Base-by-base conservation (phyloP, 2,888 invertebrate species). In the Leptinotarsa tumamoca region DNA sequence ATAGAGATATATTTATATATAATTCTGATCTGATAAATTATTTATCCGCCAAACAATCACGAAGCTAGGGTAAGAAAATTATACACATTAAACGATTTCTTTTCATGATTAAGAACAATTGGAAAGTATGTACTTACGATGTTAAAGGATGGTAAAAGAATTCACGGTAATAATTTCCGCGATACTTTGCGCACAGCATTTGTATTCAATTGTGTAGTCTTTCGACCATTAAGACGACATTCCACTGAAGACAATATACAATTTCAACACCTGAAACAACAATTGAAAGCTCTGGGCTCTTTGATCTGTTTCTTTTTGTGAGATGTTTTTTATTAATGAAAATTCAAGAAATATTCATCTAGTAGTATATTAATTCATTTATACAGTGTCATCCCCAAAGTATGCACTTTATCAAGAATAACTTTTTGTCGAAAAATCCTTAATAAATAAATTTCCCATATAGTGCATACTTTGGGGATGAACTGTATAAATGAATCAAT, bases 81-180 rank as follows among this genome's bases (percentile, higher is more conserved):
- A 56, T 67, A 66, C 63, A 50, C n/a, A 58, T 67, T 27, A 15
- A 49, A 50, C 15, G 54, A 51, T 72, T 23, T 51, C 43, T 63
- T 51, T 13, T 33, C 23, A 58, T 63, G n/a, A 51, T 50, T 61
- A 21, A 54, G 4, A 27, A 33, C 61, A 23, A 70, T 68, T 75
- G 51, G 75, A 75, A 75, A 75, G 75, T 72, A 66, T 66, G 58
- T 75, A 71, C 71, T 75, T 51, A 71, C 33, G 23, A 71, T 71
- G 52, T 49, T 49, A 49, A 70, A 58, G 43, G 13, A 43, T 54
- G 18, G 27, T 27, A 4, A 43, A 69, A 21, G 49, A 23, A 58
- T 61, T 56, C 43, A 49, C 15, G 70, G 21, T 61, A 18, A n/a
- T 63, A 33, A 70, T 49, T 10, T 33, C 49, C 10, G 58, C 49